Percentiles rank a stretch among this genome's conserved stretches.
These are phyloP conservation scores for Esox masquinongy DNA, from an alignment of 2,797 vertebrate genomes.

Conservation along the genomic window DNA sequence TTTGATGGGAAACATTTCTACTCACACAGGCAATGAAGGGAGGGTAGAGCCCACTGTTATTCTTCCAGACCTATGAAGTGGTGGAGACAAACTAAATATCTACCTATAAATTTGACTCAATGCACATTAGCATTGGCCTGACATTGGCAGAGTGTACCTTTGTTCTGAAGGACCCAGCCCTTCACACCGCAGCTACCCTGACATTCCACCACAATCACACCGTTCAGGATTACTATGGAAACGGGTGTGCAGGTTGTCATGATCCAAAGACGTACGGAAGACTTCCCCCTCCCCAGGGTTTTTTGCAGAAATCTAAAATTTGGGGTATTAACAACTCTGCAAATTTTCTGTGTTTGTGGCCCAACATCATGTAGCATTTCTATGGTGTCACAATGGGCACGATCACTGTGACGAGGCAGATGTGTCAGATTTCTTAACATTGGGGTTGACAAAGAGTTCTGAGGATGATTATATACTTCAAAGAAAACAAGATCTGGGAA, in stretches of 20 bases:
- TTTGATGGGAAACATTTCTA: slow-evolving; percentile 52
- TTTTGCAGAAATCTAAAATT: not conserved
- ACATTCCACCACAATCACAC: slow-evolving; percentile 45
- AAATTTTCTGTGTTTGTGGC: slow-evolving; percentile 16
- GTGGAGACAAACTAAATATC: slow-evolving; percentile 63
- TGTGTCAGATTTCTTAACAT: slow-evolving; percentile 48
- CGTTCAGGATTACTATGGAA: slow-evolving; percentile 32
- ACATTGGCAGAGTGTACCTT: slow-evolving; percentile 51
- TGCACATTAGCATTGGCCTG: slow-evolving; percentile 44
- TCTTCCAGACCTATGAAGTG: slow-evolving; percentile 61
- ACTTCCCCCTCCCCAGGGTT: not conserved
- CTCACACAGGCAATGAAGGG: slow-evolving; percentile 21
- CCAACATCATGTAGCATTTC: not conserved
- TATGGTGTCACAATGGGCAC: slow-evolving; percentile 44
- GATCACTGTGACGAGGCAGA: slow-evolving; percentile 53
- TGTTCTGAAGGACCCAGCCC: slow-evolving; percentile 47
- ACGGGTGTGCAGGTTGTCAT: not conserved
- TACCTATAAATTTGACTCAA: slow-evolving; percentile 61
- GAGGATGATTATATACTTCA: slow-evolving; percentile 62
- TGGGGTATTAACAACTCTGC: slow-evolving; percentile 14
- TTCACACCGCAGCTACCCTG: slow-evolving; percentile 55
- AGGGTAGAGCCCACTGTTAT: slow-evolving; percentile 49
- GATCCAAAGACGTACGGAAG: not conserved
- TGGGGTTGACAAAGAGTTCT: slow-evolving; percentile 60
- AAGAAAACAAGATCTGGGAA: slow-evolving; percentile 59